phyloP scores from a whole-genome alignment of 1,140 invertebrate genomes.

The Probaryconus sp. region DNA sequence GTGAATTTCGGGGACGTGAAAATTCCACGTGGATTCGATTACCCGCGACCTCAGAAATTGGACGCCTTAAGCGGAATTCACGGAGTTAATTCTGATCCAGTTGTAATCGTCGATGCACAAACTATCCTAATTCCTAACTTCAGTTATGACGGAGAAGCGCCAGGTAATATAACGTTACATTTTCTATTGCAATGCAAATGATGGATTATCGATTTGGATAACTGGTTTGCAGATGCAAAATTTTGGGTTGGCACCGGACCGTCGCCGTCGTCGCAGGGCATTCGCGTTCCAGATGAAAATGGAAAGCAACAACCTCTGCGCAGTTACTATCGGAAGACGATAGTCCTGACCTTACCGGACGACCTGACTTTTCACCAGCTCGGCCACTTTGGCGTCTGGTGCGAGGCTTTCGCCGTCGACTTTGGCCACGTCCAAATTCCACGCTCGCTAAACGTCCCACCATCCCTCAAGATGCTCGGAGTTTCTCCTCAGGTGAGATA shows the following conservation, averaged over 20 bases:
- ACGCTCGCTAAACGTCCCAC: slow-evolving; percentile 87
- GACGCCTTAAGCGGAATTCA: slow-evolving; percentile 87
- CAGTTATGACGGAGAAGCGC: slow-evolving; percentile 92
- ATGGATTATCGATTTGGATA: too few relatives aligned
- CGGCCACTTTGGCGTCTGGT: slow-evolving; percentile 91
- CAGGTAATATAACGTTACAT: slow-evolving; percentile 81
- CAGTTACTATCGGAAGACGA: slow-evolving; percentile 89
- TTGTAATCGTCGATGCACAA: slow-evolving; percentile 93
- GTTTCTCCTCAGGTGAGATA: slow-evolving; percentile 92
- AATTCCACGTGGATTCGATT: slow-evolving; percentile 88
- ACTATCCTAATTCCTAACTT: slow-evolving; percentile 92
- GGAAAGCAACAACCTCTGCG: slow-evolving; percentile 88
- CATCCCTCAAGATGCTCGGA: slow-evolving; percentile 94
- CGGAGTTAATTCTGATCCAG: slow-evolving; percentile 88
- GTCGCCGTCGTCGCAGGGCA: slow-evolving; percentile 87
- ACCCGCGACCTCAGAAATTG: slow-evolving; percentile 89
- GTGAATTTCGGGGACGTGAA: slow-evolving; percentile 94
- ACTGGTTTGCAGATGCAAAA: slow-evolving; percentile 85
- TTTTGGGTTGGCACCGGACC: slow-evolving; percentile 92
- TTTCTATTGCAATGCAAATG: neutral
- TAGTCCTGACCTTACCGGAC: slow-evolving; percentile 90
- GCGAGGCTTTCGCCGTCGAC: slow-evolving; percentile 93
- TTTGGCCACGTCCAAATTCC: slow-evolving; percentile 92
- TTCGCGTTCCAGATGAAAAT: slow-evolving; percentile 92
- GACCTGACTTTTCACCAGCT: slow-evolving; percentile 80